Conservation (phyloP, 2,113 vertebrate genomes). For the Heteronetta atricapilla region DNA sequence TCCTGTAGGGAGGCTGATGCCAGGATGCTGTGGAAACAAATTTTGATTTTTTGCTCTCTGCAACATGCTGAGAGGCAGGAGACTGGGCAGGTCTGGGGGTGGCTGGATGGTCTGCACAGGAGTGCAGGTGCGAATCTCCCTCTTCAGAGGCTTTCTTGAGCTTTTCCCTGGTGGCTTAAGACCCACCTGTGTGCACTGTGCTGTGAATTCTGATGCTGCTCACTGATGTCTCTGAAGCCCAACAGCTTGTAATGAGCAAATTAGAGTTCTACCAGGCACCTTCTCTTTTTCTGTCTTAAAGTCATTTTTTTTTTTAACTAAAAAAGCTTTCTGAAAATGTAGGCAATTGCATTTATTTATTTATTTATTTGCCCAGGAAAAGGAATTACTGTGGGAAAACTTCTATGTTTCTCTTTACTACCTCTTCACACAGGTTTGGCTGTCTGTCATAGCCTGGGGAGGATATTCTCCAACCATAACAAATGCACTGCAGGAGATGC, state of each 20-base stretch:
- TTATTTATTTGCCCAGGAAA: not conserved
- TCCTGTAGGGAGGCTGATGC: not conserved
- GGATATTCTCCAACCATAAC: not conserved
- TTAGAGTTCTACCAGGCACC: not conserved
- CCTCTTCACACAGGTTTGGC: not conserved
- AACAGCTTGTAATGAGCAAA: not conserved
- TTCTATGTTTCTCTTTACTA: not conserved
- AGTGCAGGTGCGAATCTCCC: not conserved
- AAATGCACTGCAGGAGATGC: not conserved
- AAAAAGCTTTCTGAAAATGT: not conserved
- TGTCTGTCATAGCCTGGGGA: not conserved
- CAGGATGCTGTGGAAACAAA: not conserved
- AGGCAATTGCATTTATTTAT: not conserved
- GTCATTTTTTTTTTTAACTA: not conserved
- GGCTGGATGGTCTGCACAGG: not conserved
- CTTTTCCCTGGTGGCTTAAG: not conserved
- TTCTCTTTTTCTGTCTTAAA: not conserved
- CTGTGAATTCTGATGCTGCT: not conserved
- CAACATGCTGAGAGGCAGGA: not conserved
- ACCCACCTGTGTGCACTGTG: not conserved
- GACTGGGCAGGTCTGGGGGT: no score
- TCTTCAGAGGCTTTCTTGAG: not conserved
- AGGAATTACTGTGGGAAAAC: not conserved
- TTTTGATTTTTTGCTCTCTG: not conserved
- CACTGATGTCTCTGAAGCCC: rapidly evolving